Evolutionary conservation across 2,113 vertebrate species (phyloP), one percentile per base, ranked within the genome.

Genomic region (Microtus ochrogaster): DNA sequence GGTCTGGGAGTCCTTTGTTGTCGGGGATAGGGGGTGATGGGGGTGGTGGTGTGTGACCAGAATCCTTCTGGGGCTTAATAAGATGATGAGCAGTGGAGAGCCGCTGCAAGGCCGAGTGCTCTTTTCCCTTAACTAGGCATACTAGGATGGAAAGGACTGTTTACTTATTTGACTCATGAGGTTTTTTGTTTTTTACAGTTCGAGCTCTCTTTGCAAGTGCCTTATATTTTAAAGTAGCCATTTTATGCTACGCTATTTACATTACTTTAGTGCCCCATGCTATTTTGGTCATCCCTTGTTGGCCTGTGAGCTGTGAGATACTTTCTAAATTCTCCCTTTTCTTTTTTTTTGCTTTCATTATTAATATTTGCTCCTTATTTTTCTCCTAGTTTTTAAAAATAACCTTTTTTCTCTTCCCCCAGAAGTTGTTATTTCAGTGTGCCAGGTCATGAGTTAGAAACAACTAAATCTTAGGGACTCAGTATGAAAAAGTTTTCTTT

Each of bases 401-500:
- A 16, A 36, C 36, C 11, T 58, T 28, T 17, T 58, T 81, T 58
- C 33, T 58, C 52, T 81, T 81, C 17, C 78, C 13, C 7, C 36
- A 63, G 24, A 83, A 83, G 81, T 63, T 39, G 24, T 74, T 74
- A 26, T 22, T 58, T 83, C 24, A 28, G 12, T 83, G 41, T 61
- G 81, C 63, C 79, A 82, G 55, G 58, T 65, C 13, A 19, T 84
- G 58, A 63, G 63, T 84, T 65, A 65, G n/a, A 63, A 84, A 84
- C 36, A 83, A 28, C 55, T n/a, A 81, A 81, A 81, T n/a, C 33
- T 83, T 24, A 83, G 4, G 39, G n/a, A 6, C 55, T 61, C 11
- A 83, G 13, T 24, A 22, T 61, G 36, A 41, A 24, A 63, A 26
- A 26, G 36, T 94, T 92, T 93, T 77, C 70, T 92, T 91, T 95